Conservation (phyloP, 2,113 vertebrate genomes). For the Strix uralensis region DNA sequence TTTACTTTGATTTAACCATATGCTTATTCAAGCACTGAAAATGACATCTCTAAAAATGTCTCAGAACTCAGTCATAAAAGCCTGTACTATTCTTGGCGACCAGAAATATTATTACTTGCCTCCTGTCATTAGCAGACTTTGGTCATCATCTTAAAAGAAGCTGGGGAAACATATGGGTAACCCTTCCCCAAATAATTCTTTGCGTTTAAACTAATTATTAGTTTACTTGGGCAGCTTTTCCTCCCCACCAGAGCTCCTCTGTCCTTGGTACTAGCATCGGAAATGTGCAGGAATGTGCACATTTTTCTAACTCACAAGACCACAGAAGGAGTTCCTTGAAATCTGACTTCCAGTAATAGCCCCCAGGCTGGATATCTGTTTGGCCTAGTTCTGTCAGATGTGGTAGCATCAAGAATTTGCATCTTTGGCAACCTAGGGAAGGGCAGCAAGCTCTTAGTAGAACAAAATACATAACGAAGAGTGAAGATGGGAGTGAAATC, state of each 20-base stretch:
- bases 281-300: neutral
- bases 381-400: slow-evolving; percentile 54
- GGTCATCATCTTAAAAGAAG: neutral
- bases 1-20: neutral
- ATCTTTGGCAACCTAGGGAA: neutral
- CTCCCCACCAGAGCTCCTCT: slow-evolving; percentile 62
- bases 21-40: neutral
- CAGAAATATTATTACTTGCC: neutral
- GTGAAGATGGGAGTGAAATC: neutral
- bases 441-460: neutral
- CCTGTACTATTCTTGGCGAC: neutral
- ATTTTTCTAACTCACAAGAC: neutral
- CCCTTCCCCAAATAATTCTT: neutral
- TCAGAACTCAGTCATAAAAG: neutral
- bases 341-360: slow-evolving; percentile 38
- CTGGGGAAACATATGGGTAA: neutral
- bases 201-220: neutral
- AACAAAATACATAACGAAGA: neutral
- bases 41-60: neutral
- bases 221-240: slow-evolving; percentile 10
- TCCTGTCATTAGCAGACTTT: neutral
- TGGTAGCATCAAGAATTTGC: slow-evolving; percentile 40
- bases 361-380: neutral
- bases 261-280: slow-evolving; percentile 74
- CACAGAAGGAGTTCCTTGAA: slow-evolving; percentile 63